phyloP scores from a whole-genome alignment of 2,888 invertebrate species.

The Carpatolechia fugitivella region DNA sequence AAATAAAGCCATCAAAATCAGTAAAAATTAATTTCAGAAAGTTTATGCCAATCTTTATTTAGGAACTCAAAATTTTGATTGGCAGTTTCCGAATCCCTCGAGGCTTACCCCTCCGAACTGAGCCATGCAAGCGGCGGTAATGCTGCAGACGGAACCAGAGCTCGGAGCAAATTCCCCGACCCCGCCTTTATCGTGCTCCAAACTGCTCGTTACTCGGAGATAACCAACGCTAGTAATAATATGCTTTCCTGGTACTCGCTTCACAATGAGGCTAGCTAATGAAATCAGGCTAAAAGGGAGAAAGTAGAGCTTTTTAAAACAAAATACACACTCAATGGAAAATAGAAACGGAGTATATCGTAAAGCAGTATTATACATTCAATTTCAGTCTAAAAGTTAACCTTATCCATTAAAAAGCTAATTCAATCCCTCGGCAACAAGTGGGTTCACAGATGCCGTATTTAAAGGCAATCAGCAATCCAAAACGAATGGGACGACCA shows the following conservation, averaged over 20 bases:
- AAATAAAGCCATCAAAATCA: no score
- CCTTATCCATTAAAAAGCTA: constrained; percentile 47
- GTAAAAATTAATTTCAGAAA: not conserved
- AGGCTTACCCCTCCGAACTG: not conserved
- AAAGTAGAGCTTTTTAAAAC: no score
- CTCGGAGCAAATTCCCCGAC: not conserved
- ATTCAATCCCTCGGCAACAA: constrained; percentile 45
- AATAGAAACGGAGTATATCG: no score
- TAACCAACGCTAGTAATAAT: not conserved
- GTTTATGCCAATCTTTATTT: not conserved
- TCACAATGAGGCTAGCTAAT: not conserved
- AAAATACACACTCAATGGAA: no score
- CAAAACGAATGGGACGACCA: constrained; percentile 41
- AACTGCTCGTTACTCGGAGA: not conserved
- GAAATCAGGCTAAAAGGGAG: no score
- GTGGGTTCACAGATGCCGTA: constrained; percentile 39
- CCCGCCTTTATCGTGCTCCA: constrained; percentile 3
- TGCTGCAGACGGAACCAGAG: not conserved
- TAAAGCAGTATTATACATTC: constrained; percentile 40
- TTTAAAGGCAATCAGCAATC: constrained; percentile 51
- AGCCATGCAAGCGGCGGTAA: no score
- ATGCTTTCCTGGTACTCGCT: not conserved
- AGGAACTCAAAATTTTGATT: not conserved
- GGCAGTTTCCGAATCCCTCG: not conserved
- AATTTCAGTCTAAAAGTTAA: constrained; percentile 43